A percentile compares a stretch with the other conserved stretches of the same genome.
phyloP scores from a whole-genome alignment of 2,888 invertebrate species.

The Cheilosia grossa region DNA sequence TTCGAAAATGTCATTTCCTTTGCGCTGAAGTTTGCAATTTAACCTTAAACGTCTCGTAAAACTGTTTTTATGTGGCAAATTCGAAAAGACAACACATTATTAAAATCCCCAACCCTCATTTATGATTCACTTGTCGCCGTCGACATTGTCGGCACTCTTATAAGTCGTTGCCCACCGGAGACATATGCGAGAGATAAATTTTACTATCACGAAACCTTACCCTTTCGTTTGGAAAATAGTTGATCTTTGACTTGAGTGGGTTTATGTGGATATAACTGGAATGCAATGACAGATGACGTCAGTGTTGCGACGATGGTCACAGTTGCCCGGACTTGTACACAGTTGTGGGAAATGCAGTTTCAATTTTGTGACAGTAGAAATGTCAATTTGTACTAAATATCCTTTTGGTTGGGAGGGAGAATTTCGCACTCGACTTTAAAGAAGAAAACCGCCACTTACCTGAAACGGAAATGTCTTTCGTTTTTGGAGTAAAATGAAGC shows the following conservation, averaged over 20 bases:
- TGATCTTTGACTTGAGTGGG: constrained; percentile 9
- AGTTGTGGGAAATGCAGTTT: too few species aligned
- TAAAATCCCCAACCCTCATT: constrained; percentile 21
- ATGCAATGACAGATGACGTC: background rate
- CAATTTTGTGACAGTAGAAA: too few species aligned
- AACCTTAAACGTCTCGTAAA: constrained; percentile 51
- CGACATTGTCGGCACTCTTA: constrained; percentile 11
- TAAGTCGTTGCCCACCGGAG: too few species aligned
- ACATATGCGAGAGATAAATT: constrained; percentile 4
- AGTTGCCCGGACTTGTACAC: too few species aligned
- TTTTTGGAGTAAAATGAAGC: too few species aligned
- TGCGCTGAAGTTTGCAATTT: constrained; percentile 35
- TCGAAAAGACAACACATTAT: constrained; percentile 25
- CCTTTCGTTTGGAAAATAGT: background rate
- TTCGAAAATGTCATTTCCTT: background rate
- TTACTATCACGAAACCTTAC: constrained; percentile 15
- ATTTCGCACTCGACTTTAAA: too few species aligned
- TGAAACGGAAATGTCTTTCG: too few species aligned
- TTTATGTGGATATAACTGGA: too few species aligned
- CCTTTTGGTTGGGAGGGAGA: too few species aligned
- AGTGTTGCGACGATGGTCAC: too few species aligned
- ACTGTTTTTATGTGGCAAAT: constrained; percentile 37
- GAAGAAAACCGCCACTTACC: too few species aligned
- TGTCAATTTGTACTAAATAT: too few species aligned
- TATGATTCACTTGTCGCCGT: constrained; percentile 32